A percentile compares a stretch with the other conserved stretches of the same genome.
Evolutionary conservation across 2,888 invertebrate genomes (phyloP).

Genomic region (Coleophora deauratella): DNA sequence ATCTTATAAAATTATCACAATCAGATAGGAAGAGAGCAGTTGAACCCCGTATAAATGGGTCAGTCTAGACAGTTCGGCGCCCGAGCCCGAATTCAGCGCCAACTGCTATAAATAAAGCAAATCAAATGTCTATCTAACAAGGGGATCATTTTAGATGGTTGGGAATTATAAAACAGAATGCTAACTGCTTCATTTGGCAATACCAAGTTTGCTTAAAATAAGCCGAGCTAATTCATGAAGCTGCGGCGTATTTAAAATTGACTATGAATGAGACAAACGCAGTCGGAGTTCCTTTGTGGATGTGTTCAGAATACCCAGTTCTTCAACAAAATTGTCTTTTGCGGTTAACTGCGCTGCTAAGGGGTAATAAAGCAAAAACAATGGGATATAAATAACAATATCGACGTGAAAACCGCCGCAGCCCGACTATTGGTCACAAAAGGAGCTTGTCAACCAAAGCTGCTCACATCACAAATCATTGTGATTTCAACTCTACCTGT

Average conservation of each 20-base stretch:
- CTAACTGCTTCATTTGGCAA: slow-evolving; percentile 30
- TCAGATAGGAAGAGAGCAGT: too few relatives aligned
- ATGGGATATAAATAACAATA: slow-evolving; percentile 20
- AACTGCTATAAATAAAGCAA: slow-evolving; percentile 37
- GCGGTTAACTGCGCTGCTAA: background rate
- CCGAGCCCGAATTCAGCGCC: slow-evolving; percentile 17
- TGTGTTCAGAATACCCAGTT: background rate
- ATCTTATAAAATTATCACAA: too few relatives aligned
- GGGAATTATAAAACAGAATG: slow-evolving; percentile 22
- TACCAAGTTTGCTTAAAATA: slow-evolving; percentile 22
- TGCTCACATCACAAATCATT: slow-evolving; percentile 23
- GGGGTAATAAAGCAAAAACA: slow-evolving; percentile 17
- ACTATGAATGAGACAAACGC: background rate
- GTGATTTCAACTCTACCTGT: slow-evolving; percentile 23
- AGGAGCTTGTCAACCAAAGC: slow-evolving; percentile 22
- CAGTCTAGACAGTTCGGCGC: slow-evolving; percentile 54
- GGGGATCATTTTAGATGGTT: too few relatives aligned
- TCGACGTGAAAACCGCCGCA: slow-evolving; percentile 12
- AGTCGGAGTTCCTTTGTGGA: too few relatives aligned
- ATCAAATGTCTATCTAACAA: slow-evolving; percentile 18
- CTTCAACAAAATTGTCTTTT: background rate
- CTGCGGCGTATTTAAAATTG: slow-evolving; percentile 2
- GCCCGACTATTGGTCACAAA: slow-evolving; percentile 13
- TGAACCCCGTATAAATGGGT: slow-evolving; percentile 20
- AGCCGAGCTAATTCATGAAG: too few relatives aligned